Evolutionary conservation across 2,113 vertebrate species (phyloP).

Genomic region (Xyrauchen texanus): DNA sequence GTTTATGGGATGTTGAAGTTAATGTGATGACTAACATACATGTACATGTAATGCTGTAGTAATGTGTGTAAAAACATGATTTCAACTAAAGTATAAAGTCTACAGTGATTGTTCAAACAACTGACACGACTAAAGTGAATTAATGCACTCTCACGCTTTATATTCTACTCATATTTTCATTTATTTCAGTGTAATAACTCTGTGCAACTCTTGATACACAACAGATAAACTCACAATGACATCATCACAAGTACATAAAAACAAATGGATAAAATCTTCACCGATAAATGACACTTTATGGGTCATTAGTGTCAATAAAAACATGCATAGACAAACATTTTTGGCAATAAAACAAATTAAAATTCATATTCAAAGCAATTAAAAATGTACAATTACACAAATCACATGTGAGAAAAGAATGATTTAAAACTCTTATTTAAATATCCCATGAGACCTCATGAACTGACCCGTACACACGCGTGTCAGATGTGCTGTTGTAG

Average conservation of each 20-base stretch:
- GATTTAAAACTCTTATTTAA: too few species aligned
- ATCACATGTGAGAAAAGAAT: too few species aligned
- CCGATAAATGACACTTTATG: neutral
- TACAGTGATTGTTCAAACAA: too few species aligned
- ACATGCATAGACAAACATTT: too few species aligned
- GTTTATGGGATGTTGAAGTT: too few species aligned
- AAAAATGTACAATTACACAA: too few species aligned
- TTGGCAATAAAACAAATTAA: neutral
- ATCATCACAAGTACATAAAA: neutral
- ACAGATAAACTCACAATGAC: neutral
- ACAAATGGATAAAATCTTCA: neutral
- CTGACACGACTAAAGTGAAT: too few species aligned
- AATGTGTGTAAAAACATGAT: neutral
- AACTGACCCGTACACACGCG: too few species aligned
- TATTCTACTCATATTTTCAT: neutral
- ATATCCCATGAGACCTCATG: too few species aligned
- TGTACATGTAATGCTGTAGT: neutral
- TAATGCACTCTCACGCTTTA: too few species aligned
- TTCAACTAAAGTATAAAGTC: neutral
- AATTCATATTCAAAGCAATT: neutral
- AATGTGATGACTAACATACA: too few species aligned
- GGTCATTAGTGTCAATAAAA: too few species aligned
- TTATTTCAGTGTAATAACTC: conserved; percentile 19
- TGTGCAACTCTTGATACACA: neutral
- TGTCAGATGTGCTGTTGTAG: conserved; percentile 85